Evolutionary conservation across 2,113 vertebrate genomes (phyloP).

Genomic region (Onychostruthus taczanowskii): DNA sequence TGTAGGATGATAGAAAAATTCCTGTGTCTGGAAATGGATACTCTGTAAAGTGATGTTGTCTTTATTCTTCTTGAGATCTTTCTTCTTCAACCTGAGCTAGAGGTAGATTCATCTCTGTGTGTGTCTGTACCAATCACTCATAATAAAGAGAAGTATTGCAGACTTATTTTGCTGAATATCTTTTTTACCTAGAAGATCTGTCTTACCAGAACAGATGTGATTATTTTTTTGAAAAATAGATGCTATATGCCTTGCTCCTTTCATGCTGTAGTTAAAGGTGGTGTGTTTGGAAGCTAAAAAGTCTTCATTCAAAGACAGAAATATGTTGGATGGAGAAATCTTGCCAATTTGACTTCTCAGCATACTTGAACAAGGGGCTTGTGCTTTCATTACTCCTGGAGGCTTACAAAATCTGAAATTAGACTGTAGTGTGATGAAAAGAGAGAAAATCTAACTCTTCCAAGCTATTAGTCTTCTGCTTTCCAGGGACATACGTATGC

Average conservation of each 20-base stretch:
- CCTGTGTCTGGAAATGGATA: not conserved
- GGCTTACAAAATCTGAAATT: not conserved
- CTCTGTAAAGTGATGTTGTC: not conserved
- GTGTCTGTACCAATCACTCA: not conserved
- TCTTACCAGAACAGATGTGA: not conserved
- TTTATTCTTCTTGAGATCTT: not conserved
- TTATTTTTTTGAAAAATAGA: not conserved
- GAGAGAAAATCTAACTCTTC: not conserved
- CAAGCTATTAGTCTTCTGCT: not conserved
- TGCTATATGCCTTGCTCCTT: not conserved
- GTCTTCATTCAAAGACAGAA: not conserved
- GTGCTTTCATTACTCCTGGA: not conserved
- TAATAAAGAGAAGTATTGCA: not conserved
- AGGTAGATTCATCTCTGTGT: not conserved
- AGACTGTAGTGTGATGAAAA: not conserved
- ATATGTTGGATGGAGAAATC: not conserved
- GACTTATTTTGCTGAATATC: not conserved
- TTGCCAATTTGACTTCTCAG: not conserved
- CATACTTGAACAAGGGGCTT: not conserved
- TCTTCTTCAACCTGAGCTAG: not conserved
- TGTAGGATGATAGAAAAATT: not conserved
- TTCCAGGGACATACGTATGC: accelerated
- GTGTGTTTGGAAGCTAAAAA: not conserved
- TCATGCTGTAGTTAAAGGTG: not conserved
- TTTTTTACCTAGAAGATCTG: not conserved